Evolutionary conservation across 2,113 vertebrate genomes (phyloP).

Genomic region (Xiphophorus hellerii): DNA sequence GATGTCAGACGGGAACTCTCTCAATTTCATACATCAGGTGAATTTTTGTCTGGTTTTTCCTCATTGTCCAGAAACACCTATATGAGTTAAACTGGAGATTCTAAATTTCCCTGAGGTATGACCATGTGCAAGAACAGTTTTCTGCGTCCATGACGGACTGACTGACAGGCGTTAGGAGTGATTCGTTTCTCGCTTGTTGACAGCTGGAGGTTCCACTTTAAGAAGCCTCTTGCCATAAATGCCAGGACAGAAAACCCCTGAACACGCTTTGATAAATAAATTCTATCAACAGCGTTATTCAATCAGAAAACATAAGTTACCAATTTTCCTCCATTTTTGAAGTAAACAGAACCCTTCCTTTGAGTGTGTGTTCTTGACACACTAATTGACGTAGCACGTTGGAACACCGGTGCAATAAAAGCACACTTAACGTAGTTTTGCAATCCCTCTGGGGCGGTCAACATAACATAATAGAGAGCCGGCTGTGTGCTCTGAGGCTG

Average conservation of each 20-base stretch:
- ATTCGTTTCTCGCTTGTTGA: too few species aligned
- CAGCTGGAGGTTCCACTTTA: not conserved
- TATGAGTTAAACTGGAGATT: too few species aligned
- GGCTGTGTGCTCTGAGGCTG: constrained; percentile 64
- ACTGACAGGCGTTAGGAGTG: too few species aligned
- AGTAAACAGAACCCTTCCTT: not conserved
- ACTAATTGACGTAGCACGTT: constrained; percentile 22
- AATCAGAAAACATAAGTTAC: not conserved
- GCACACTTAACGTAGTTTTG: constrained; percentile 39
- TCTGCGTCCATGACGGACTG: too few species aligned
- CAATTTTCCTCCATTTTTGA: not conserved
- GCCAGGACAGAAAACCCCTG: not conserved
- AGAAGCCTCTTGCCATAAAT: too few species aligned
- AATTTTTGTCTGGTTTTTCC: too few species aligned
- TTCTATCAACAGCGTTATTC: not conserved
- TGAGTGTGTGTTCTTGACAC: not conserved
- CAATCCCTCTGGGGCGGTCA: constrained; percentile 38
- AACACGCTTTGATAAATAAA: not conserved
- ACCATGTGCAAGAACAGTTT: too few species aligned
- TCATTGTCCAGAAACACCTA: too few species aligned
- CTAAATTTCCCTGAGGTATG: too few species aligned
- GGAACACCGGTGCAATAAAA: constrained; percentile 23
- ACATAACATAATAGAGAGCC: constrained; percentile 46
- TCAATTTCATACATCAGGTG: too few species aligned
- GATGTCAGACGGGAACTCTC: too few species aligned